phyloP scores from a whole-genome alignment of 2,113 vertebrate genomes.

The Myotis lucifugus region DNA sequence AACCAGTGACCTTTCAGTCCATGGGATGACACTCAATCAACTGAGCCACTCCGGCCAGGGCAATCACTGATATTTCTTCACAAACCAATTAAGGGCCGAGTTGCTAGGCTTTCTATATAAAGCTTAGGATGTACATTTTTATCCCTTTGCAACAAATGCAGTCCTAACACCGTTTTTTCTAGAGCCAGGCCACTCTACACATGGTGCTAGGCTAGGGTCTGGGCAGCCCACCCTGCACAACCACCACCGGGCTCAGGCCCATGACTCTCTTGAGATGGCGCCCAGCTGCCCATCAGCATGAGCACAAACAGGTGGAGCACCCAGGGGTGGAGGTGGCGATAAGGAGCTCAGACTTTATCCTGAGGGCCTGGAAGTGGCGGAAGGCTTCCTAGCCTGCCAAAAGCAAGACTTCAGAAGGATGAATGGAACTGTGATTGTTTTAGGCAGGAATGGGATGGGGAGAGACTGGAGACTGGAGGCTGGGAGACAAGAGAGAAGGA shows the following conservation, averaged over 20 bases:
- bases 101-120: neutral
- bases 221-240: neutral
- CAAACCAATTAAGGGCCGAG: neutral
- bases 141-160: neutral
- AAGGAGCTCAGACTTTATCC: neutral
- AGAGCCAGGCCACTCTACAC: neutral
- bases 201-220: neutral
- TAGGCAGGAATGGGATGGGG: neutral
- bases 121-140: neutral
- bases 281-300: neutral
- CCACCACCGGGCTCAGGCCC: neutral
- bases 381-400: neutral
- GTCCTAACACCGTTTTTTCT: neutral
- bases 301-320: neutral
- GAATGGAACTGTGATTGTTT: neutral
- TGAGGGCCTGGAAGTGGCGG: neutral
- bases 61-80: neutral
- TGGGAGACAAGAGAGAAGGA: neutral
- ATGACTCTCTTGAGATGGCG: neutral
- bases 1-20: too few species aligned
- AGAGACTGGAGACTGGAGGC: neutral
- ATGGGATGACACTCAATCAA: too few species aligned
- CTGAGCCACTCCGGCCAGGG: too few species aligned
- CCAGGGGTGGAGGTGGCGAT: accelerated
- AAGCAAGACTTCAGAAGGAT: neutral